Base-by-base conservation (phyloP, 2,888 invertebrate species). In the Tridacna gigas region DNA sequence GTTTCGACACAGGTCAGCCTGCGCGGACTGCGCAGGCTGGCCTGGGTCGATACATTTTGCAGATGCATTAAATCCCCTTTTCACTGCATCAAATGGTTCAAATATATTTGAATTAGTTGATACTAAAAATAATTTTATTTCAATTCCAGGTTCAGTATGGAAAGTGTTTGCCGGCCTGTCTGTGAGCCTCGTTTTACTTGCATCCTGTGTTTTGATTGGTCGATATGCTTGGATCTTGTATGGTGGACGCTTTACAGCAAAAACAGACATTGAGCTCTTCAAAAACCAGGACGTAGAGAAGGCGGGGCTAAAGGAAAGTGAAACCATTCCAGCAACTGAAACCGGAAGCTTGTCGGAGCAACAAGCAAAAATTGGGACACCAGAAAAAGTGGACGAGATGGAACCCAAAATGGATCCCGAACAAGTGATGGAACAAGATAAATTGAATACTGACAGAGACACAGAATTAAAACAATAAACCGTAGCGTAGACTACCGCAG, bases 401-500 rank as follows among this genome's bases (percentile, higher is more conserved):
- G n/a, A 63, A 22, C 63, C n/a, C 22, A n/a, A 63, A 63, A 63
- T 5, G 13, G n/a, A 25, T n/a, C 12, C 13, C 20, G 63, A 63
- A 2, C 20, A 22, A 63, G 56, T 5, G 20, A n/a, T 56, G 56
- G n/a, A 56, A 56, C n/a, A n/a, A 56, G 9, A 56, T 18, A 56
- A 56, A 9, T 56, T 56, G 56, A n/a, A 20, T 20, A 18, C 4
- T 56, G 56, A 20, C 18, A n/a, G 4, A 20, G 18, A 56, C 56
- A 18, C 90, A 74, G 86, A 78, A 9, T 85, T 80, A 7, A 37
- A 37, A 37, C 37, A 37, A 4, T 37, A 37, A 4, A 37, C 7
- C 37, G 2, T 37, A 2, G 37, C 37, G 7, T 37, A 37, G 37
- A 37, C 37, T 37, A 37, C 2, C 2, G 7, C 37, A 37, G 37